phyloP scores from a whole-genome alignment of 1,140 invertebrate species.

The Drosophila quadrilineata region DNA sequence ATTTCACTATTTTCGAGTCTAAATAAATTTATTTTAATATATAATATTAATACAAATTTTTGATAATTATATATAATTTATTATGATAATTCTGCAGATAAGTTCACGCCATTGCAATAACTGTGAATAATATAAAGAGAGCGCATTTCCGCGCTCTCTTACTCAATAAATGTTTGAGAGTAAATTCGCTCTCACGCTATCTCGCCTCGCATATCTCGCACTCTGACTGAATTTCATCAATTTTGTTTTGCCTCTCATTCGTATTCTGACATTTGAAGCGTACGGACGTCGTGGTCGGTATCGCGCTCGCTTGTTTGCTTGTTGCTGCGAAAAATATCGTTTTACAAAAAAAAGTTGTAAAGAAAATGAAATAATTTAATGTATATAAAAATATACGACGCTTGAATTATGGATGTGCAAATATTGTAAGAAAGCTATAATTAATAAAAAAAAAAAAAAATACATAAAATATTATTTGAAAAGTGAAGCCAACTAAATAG shows the following conservation, averaged over 20 bases:
- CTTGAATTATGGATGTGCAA: too few relatives aligned
- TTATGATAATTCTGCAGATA: not conserved
- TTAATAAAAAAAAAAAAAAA: conserved; percentile 1
- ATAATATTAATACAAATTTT: too few relatives aligned
- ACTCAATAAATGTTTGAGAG: not conserved
- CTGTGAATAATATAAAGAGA: not conserved
- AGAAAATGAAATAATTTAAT: not conserved
- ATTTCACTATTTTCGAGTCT: too few relatives aligned
- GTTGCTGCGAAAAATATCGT: conserved; percentile 37
- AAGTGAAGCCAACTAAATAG: conserved; percentile 3
- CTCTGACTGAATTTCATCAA: conserved; percentile 17
- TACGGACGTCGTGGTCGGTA: conserved; percentile 30
- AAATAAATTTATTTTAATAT: too few relatives aligned
- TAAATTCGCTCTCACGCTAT: not conserved
- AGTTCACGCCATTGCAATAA: too few relatives aligned
- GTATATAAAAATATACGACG: not conserved
- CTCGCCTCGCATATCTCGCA: too few relatives aligned
- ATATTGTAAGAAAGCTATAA: conserved; percentile 6
- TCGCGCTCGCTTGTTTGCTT: conserved; percentile 37
- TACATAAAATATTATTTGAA: too few relatives aligned
- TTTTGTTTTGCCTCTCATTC: conserved; percentile 39
- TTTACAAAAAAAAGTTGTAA: conserved; percentile 29
- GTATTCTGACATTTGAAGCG: conserved; percentile 34
- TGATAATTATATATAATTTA: too few relatives aligned
- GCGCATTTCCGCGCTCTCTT: not conserved